Base-by-base conservation (phyloP, 2,888 invertebrate species). In the Thymelicus acteon region DNA sequence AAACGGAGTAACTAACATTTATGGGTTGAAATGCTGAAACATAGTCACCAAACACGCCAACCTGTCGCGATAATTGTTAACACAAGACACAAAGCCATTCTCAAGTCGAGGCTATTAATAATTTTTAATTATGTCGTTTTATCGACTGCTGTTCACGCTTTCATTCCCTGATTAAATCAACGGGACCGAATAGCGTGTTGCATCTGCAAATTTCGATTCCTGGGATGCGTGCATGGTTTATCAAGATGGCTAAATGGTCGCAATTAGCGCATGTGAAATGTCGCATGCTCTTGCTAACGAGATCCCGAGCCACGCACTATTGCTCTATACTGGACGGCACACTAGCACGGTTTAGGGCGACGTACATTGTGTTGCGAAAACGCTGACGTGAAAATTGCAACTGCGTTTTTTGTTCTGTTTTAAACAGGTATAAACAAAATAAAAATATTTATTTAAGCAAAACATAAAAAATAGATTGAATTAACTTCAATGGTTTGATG, bases 261-360 rank as follows among this genome's bases (percentile, higher is more conserved):
- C 92, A 93, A 93, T 93, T 93, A 93, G 92, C 87, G 82, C 86
- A 88, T 89, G 93, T 90, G 93, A 93, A 93, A 93, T 93, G 93
- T 93, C 93, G 88, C 91, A 87, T 89, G 85, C 81, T 85, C 91
- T 89, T 89, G 92, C 92, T 93, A 93, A 93, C 93, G 91, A 93
- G 89, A 87, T 87, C 87, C 85, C 85, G 86, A 82, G 84, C 82
- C 82, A 82, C 81, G 85, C 84, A 81, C 79, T 80, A 82, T 82
- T 79, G 79, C 75, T 77, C 79, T 73, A 68, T 71, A 65, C 71
- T 47, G 60, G 61, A 54, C 54, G 66, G 54, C 69, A 75, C 75
- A 80, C 76, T 78, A 78, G 73, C 79, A 77, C 77, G 75, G 61
- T 66, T 60, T 48, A 61, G 12, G n/a, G 24, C 6, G 24, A 3